These are phyloP conservation scores for Diabrotica virgifera DNA, from an alignment of 1,140 invertebrate genomes.

Conservation along the genomic window DNA sequence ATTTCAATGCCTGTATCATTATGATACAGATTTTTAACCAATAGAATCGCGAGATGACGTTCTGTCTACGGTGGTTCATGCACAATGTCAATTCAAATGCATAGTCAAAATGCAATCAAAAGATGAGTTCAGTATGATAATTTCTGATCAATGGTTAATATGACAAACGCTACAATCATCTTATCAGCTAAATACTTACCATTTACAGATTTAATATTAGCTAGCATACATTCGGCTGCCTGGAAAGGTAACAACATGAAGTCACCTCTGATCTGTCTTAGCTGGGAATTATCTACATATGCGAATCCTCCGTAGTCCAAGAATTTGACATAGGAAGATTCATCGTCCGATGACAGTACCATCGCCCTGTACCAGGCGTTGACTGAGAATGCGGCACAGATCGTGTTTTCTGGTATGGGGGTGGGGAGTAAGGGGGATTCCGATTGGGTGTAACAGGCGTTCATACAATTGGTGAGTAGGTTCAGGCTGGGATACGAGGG, in stretches of 20 bases:
- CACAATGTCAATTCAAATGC: too few relatives aligned
- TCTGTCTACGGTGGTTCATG: too few relatives aligned
- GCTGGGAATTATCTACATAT: constrained; percentile 65
- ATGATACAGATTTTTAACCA: too few relatives aligned
- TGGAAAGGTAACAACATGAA: constrained; percentile 94
- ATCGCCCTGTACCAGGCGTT: constrained; percentile 87
- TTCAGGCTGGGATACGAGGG: constrained; percentile 81
- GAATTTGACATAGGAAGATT: constrained; percentile 78
- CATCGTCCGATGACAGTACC: constrained; percentile 69
- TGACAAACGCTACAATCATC: too few relatives aligned
- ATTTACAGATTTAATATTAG: constrained; percentile 79
- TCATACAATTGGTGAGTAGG: constrained; percentile 72
- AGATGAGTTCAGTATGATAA: too few relatives aligned
- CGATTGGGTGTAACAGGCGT: constrained; percentile 60
- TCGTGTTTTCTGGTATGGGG: constrained; percentile 40
- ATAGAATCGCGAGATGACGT: too few relatives aligned
- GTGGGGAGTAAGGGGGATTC: constrained; percentile 65
- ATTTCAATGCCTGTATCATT: too few relatives aligned
- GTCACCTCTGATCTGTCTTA: constrained; percentile 88
- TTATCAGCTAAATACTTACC: constrained; percentile 52
- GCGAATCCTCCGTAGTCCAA: constrained; percentile 94
- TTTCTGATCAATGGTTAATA: too few relatives aligned
- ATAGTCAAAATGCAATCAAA: too few relatives aligned
- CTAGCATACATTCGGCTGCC: constrained; percentile 89
- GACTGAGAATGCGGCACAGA: constrained; percentile 76